A percentile compares a stretch with the other conserved stretches of the same genome.
Evolutionary conservation across 2,888 invertebrate genomes (phyloP).

Genomic region (Dryomyza anilis): DNA sequence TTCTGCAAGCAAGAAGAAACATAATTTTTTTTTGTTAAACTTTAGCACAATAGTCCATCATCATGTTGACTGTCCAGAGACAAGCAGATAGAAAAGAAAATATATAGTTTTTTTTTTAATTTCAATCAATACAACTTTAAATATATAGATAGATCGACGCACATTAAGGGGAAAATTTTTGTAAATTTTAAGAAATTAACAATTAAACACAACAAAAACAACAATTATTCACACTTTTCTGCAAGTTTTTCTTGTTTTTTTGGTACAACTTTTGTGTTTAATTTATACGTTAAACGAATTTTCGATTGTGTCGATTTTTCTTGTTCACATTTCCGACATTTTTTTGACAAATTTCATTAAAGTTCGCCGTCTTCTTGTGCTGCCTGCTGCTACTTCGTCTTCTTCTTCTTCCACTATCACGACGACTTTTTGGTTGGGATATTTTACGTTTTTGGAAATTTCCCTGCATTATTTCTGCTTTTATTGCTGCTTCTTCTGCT

Average conservation of each 20-base stretch:
- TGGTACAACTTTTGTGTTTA: slow-evolving; percentile 13
- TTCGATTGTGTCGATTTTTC: slow-evolving; percentile 19
- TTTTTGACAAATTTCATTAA: slow-evolving; percentile 27
- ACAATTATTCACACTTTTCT: slow-evolving; percentile 24
- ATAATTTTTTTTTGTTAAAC: no score
- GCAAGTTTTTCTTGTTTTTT: slow-evolving; percentile 20
- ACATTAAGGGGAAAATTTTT: slow-evolving; percentile 41
- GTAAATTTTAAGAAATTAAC: slow-evolving; percentile 31
- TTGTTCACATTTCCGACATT: slow-evolving; percentile 33
- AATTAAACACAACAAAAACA: slow-evolving; percentile 31
- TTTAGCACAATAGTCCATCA: no score
- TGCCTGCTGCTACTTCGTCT: neutral
- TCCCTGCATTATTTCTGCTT: slow-evolving; percentile 17
- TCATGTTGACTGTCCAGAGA: no score
- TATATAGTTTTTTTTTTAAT: no score
- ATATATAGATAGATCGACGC: slow-evolving; percentile 35
- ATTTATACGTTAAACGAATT: slow-evolving; percentile 9
- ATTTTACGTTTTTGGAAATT: slow-evolving; percentile 19
- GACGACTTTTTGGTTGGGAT: slow-evolving; percentile 18
- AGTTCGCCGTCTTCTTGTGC: no score
- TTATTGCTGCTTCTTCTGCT: neutral
- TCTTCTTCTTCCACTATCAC: slow-evolving; percentile 4
- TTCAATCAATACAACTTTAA: slow-evolving; percentile 25
- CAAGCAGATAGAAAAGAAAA: neutral
- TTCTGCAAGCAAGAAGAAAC: slow-evolving; percentile 67